Percentiles rank a stretch among this genome's conserved stretches.
These are phyloP conservation scores for Prunella strophiata DNA, from an alignment of 2,797 vertebrate species.

Conservation along the genomic window DNA sequence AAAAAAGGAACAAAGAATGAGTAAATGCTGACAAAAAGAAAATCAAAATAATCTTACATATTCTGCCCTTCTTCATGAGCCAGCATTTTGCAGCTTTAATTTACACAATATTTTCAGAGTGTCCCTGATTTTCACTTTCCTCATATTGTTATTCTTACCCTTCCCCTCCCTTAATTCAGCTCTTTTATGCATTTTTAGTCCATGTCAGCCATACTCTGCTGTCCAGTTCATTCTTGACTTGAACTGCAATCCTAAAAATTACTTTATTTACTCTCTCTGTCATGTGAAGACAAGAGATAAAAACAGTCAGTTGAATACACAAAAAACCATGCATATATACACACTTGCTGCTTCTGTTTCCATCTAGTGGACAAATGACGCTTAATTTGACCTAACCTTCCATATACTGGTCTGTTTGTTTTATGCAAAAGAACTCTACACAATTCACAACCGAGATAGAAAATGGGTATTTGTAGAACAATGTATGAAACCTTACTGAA, in stretches of 20 bases:
- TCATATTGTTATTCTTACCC: neutral
- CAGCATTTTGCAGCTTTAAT: neutral
- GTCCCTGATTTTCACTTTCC: neutral
- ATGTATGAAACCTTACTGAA: neutral
- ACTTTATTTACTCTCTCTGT: neutral
- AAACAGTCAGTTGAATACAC: neutral
- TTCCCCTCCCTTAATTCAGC: neutral
- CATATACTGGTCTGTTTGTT: neutral
- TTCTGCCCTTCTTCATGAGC: neutral
- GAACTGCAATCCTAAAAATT: neutral
- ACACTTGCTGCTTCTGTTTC: neutral
- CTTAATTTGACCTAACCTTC: neutral
- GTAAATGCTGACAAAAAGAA: neutral
- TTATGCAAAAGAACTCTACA: neutral
- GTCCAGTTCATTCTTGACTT: neutral
- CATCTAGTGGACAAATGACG: neutral
- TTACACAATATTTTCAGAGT: neutral
- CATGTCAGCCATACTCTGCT: neutral
- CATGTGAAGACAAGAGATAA: neutral
- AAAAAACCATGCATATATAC: neutral
- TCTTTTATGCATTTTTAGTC: neutral
- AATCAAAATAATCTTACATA: neutral
- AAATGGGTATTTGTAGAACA: neutral
- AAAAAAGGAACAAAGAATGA: neutral
- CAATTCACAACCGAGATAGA: neutral